Conservation (phyloP, 2,113 vertebrate genomes). For the Dicaeum eximium region DNA sequence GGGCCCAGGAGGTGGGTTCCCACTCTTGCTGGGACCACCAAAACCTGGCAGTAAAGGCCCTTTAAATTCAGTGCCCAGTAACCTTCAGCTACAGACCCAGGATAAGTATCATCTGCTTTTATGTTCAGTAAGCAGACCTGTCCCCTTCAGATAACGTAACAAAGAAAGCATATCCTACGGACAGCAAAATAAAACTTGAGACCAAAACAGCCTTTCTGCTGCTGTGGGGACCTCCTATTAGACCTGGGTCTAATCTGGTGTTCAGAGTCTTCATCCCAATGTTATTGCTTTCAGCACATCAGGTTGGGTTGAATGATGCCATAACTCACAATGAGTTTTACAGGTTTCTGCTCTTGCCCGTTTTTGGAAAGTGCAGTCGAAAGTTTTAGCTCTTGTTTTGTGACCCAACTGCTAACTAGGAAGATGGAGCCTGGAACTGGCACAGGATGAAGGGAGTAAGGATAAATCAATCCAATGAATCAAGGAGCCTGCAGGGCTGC, state of each 20-base stretch:
- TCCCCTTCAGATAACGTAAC: background rate
- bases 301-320: background rate
- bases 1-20: too few relatives aligned
- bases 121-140: background rate
- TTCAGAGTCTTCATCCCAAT: background rate
- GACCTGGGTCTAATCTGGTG: too few relatives aligned
- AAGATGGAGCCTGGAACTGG: background rate
- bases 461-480: background rate
- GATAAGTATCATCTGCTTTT: background rate
- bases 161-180: accelerated
- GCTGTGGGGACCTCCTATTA: background rate
- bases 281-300: background rate
- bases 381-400: background rate
- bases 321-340: background rate
- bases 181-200: background rate
- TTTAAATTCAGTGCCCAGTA: background rate
- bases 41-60: too few relatives aligned
- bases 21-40: too few relatives aligned
- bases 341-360: background rate
- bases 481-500: background rate
- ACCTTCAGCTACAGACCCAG: background rate
- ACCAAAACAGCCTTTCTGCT: background rate
- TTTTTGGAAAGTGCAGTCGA: background rate
- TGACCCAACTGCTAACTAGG: background rate
- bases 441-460: background rate